phyloP scores from a whole-genome alignment of 2,797 vertebrate genomes.

The Neoniphon sammara region DNA sequence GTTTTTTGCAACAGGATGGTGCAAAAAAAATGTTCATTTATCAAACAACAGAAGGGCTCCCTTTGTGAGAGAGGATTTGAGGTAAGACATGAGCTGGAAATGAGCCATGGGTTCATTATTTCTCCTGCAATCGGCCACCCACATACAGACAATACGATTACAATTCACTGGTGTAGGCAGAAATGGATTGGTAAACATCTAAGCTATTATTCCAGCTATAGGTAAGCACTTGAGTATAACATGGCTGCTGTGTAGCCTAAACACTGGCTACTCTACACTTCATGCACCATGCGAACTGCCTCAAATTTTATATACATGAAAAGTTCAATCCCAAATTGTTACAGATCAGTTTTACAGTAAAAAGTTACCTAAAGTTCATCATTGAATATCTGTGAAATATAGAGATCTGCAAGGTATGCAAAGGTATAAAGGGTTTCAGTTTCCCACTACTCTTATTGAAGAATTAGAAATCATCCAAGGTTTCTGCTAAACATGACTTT shows the following conservation, averaged over 20 bases:
- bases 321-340: neutral
- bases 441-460: no score
- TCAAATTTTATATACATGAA: neutral
- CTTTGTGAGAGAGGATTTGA: slow-evolving; percentile 36
- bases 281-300: neutral
- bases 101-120: slow-evolving; percentile 28
- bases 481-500: neutral
- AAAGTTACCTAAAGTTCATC: neutral
- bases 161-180: slow-evolving; percentile 16
- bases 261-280: neutral
- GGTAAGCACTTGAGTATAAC: neutral
- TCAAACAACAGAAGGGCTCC: slow-evolving; percentile 11
- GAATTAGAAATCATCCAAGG: no score
- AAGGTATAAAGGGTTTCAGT: no score
- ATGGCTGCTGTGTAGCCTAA: neutral
- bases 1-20: slow-evolving; percentile 18
- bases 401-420: no score
- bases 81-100: slow-evolving; percentile 43
- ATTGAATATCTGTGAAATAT: no score
- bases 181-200: slow-evolving; percentile 21
- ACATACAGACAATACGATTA: slow-evolving; percentile 16
- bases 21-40: slow-evolving; percentile 45
- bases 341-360: neutral
- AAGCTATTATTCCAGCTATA: neutral
- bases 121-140: slow-evolving; percentile 34